Evolutionary conservation across 1,140 invertebrate species (phyloP).

Genomic region (Macrocentrus cingulum): DNA sequence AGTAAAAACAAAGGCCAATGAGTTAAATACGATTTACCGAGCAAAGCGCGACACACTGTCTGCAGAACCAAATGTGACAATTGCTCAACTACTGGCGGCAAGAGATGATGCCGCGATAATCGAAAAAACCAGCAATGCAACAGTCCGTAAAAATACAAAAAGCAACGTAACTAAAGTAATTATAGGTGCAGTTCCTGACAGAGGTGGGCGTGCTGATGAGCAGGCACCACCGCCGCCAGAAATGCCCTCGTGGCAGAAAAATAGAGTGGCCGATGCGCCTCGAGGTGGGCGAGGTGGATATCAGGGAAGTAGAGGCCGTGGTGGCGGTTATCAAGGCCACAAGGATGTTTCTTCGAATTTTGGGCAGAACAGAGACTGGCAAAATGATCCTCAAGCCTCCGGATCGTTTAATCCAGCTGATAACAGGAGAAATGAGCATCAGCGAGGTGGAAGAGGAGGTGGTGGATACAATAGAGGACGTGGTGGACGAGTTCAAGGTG

Average conservation of each 20-base stretch:
- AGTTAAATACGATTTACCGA: constrained; percentile 72
- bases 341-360: constrained; percentile 39
- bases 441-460: constrained; percentile 27
- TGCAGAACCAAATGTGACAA: constrained; percentile 65
- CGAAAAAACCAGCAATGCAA: constrained; percentile 84
- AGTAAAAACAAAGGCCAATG: constrained; percentile 71
- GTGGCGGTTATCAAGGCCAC: constrained; percentile 39
- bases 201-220: constrained; percentile 87
- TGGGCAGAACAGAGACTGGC: constrained; percentile 38
- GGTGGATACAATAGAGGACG: constrained; percentile 28
- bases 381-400: constrained; percentile 22
- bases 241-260: constrained; percentile 90
- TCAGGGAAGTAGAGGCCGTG: constrained; percentile 36
- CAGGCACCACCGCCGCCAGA: constrained; percentile 89
- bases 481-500: constrained; percentile 51
- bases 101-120: constrained; percentile 79
- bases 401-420: constrained; percentile 24
- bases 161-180: constrained; percentile 83
- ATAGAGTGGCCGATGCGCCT: constrained; percentile 44
- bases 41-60: constrained; percentile 67
- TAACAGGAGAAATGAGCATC: constrained; percentile 29
- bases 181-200: constrained; percentile 80
- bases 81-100: constrained; percentile 78
- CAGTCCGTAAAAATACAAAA: constrained; percentile 77
- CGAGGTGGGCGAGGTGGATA: constrained; percentile 32